Evolutionary conservation across 2,797 vertebrate species (phyloP).

Genomic region (Calcarius lapponicus): DNA sequence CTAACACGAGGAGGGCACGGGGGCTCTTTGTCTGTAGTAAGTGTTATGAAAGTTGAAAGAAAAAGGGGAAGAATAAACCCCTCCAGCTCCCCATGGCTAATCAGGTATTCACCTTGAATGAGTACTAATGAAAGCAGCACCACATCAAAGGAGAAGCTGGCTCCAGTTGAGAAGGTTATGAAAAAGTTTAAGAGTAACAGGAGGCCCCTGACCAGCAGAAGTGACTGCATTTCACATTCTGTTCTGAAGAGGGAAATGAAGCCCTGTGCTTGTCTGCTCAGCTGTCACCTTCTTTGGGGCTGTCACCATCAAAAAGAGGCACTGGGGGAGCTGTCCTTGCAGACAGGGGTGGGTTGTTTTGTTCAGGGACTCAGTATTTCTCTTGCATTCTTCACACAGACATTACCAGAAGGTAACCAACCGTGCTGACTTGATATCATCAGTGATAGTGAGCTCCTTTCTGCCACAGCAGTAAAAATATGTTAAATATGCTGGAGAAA

Average conservation of each 20-base stretch:
- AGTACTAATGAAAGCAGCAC: constrained; percentile 17
- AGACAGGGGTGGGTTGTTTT: not conserved
- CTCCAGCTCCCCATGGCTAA: not conserved
- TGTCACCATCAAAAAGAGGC: not conserved
- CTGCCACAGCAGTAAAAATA: not conserved
- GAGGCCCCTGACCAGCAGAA: not conserved
- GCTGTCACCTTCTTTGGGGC: not conserved
- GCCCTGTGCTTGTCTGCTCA: not conserved
- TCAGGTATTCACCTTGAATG: constrained; percentile 24
- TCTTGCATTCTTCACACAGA: not conserved
- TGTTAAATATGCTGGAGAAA: not conserved
- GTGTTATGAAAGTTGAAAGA: not conserved
- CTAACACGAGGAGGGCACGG: fast-evolving
- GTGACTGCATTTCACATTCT: not conserved
- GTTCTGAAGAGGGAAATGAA: not conserved
- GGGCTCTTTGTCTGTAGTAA: not conserved
- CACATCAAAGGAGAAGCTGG: constrained; percentile 37
- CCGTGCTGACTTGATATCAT: not conserved
- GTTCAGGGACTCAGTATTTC: not conserved
- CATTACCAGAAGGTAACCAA: not conserved
- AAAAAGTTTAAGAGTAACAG: constrained; percentile 12
- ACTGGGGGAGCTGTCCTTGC: not conserved
- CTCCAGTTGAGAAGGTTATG: constrained; percentile 26
- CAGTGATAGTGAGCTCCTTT: fast-evolving
- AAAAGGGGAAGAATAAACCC: not conserved